phyloP scores from a whole-genome alignment of 2,113 vertebrate species.

The Benitochromis conjunctus region DNA sequence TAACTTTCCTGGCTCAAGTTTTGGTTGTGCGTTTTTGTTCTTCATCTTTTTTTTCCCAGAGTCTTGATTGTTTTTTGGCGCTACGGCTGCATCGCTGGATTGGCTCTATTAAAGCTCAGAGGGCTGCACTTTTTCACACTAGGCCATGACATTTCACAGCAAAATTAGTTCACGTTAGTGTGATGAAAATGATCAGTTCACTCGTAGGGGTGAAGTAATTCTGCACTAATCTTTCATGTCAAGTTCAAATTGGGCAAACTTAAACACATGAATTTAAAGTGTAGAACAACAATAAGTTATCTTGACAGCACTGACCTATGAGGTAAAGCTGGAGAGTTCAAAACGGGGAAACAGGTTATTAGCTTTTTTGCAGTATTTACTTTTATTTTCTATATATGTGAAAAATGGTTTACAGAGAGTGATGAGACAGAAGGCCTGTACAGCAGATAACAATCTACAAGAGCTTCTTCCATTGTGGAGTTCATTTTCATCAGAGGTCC shows the following conservation, averaged over 20 bases:
- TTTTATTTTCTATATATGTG: neutral
- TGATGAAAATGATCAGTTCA: neutral
- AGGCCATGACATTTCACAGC: neutral
- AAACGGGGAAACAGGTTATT: neutral
- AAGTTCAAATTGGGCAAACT: neutral
- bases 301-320: neutral
- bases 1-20: neutral
- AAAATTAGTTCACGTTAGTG: neutral
- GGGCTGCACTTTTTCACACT: neutral
- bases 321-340: neutral
- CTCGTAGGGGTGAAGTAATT: neutral
- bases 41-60: neutral
- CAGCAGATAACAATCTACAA: neutral
- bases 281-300: neutral
- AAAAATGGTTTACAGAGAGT: neutral
- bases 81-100: neutral
- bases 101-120: neutral
- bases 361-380: neutral
- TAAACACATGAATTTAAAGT: neutral
- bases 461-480: neutral
- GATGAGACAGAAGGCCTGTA: neutral
- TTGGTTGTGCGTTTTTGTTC: neutral
- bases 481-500: neutral
- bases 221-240: neutral
- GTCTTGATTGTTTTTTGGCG: neutral